Evolutionary conservation across 2,888 invertebrate species (phyloP).

Genomic region (Drosophila affinis): DNA sequence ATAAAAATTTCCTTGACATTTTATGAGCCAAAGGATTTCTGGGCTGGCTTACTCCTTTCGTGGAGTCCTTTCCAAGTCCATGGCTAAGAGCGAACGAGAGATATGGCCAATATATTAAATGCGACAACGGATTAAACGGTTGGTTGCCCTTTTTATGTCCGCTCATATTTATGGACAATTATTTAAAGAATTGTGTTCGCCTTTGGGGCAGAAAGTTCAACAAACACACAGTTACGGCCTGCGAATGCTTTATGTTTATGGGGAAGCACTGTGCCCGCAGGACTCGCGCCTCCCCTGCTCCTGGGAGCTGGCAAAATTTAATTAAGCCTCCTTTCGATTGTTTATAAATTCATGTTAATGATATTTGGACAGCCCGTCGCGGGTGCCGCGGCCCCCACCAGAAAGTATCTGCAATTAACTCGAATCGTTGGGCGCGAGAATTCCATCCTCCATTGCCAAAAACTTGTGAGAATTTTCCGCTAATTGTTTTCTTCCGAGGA

Average conservation of each 20-base stretch:
- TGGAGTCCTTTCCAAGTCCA: constrained; percentile 1
- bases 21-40: constrained; percentile 62
- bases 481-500: constrained; percentile 63
- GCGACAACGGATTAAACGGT: constrained; percentile 72
- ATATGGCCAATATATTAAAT: constrained; percentile 52
- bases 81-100: constrained; percentile 9
- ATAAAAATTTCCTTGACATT: constrained; percentile 64
- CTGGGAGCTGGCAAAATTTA: constrained; percentile 62
- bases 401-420: constrained; percentile 72
- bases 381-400: constrained; percentile 24
- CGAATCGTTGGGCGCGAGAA: constrained; percentile 60
- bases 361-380: constrained; percentile 58
- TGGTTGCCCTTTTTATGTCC: constrained; percentile 60
- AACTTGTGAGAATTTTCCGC: constrained; percentile 68
- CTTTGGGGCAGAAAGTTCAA: constrained; percentile 22
- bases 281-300: background rate
- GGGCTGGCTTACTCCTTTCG: constrained; percentile 41
- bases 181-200: constrained; percentile 50
- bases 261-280: background rate
- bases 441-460: constrained; percentile 42
- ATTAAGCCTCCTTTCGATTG: constrained; percentile 76
- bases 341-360: constrained; percentile 80
- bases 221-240: constrained; percentile 42
- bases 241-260: constrained; percentile 31
- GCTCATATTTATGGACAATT: constrained; percentile 71